Evolutionary conservation across 2,797 vertebrate species (phyloP).

Genomic region (Alca torda): DNA sequence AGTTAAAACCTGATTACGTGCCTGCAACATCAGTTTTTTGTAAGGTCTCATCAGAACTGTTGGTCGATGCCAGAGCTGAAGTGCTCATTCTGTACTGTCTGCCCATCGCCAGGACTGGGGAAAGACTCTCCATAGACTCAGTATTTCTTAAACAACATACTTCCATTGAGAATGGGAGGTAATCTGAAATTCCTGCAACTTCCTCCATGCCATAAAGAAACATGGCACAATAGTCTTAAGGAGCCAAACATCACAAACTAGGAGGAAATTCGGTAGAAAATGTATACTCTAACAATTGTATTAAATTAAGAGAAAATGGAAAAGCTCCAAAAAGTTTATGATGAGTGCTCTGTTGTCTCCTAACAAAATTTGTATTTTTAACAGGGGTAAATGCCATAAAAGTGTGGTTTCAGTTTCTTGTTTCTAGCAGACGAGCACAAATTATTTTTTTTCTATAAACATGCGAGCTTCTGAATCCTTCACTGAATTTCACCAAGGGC

Average conservation of each 20-base stretch:
- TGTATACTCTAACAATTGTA: not conserved
- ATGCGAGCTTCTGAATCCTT: not conserved
- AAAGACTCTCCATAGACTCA: not conserved
- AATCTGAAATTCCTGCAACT: not conserved
- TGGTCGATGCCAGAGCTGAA: not conserved
- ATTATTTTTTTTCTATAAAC: slow-evolving; percentile 25
- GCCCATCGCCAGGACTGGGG: not conserved
- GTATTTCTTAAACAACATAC: not conserved
- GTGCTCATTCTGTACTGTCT: not conserved
- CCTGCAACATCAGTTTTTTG: not conserved
- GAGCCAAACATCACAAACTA: not conserved
- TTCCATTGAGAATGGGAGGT: not conserved
- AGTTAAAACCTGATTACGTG: not conserved
- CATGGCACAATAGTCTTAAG: not conserved
- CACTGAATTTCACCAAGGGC: slow-evolving; percentile 30
- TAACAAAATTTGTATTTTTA: not conserved
- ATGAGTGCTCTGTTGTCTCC: not conserved
- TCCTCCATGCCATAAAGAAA: not conserved
- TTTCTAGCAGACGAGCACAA: slow-evolving; percentile 13
- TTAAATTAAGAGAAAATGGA: not conserved
- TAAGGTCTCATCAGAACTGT: not conserved
- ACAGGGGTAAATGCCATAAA: not conserved
- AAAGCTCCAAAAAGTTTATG: not conserved
- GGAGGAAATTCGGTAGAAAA: not conserved
- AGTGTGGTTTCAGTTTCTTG: slow-evolving; percentile 5